phyloP scores from a whole-genome alignment of 2,113 vertebrate species.

The Argyrosomus japonicus region DNA sequence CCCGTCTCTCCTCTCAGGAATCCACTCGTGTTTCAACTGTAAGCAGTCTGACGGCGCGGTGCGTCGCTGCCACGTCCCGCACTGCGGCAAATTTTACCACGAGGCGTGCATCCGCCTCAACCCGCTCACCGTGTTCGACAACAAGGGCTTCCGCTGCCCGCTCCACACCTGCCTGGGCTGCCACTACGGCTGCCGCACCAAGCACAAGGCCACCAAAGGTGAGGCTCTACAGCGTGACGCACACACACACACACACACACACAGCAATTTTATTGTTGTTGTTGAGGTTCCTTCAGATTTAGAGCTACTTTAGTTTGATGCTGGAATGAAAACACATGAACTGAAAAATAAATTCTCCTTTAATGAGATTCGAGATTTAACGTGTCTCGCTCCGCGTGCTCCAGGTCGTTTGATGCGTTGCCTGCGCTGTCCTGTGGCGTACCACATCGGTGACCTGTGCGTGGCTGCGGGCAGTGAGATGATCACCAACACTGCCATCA shows the following conservation, averaged over 20 bases:
- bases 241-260: too few species aligned
- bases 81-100: constrained; percentile 97
- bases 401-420: constrained; percentile 95
- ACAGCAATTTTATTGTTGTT: not conserved
- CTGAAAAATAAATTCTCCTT: not conserved
- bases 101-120: constrained; percentile 91
- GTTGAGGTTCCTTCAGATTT: too few species aligned
- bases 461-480: constrained; percentile 93
- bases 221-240: constrained; percentile 12
- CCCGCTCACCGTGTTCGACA: constrained; percentile 91
- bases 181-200: constrained; percentile 88
- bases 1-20: constrained; percentile 79
- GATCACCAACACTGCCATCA: constrained; percentile 89
- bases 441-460: constrained; percentile 92
- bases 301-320: too few species aligned
- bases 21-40: constrained; percentile 93
- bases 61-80: constrained; percentile 90
- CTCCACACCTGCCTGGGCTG: constrained; percentile 95
- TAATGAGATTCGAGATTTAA: too few species aligned
- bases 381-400: not conserved
- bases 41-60: constrained; percentile 89
- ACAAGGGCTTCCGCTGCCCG: constrained; percentile 95
- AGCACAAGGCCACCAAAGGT: constrained; percentile 92
- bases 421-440: constrained; percentile 95
- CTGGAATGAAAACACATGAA: too few species aligned